Conservation (phyloP, 2,888 invertebrate species). For the Antheraea yamamai region DNA sequence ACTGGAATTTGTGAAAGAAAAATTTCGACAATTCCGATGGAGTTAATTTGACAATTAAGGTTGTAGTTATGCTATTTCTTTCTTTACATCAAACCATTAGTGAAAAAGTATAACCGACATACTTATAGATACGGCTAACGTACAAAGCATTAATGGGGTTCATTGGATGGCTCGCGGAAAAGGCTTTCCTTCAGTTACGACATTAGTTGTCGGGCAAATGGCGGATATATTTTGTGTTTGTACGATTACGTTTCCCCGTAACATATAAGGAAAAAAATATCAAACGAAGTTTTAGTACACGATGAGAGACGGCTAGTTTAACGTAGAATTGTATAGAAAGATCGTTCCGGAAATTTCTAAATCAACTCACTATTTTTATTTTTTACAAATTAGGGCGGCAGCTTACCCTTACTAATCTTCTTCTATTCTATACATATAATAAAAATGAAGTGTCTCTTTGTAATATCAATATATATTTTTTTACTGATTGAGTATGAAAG, state of each 20-base stretch:
- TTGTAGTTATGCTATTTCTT: background rate
- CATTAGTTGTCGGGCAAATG: conserved; percentile 40
- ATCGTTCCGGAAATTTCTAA: no score
- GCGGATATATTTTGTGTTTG: conserved; percentile 37
- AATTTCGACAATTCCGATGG: no score
- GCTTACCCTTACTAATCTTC: no score
- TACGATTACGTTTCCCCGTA: conserved; percentile 31
- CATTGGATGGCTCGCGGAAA: conserved; percentile 42
- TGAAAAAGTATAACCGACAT: background rate
- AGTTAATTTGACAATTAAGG: no score
- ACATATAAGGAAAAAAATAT: conserved; percentile 24
- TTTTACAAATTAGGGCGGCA: no score
- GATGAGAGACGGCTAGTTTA: background rate
- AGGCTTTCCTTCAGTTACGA: conserved; percentile 49
- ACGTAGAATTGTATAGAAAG: background rate
- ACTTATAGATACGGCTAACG: conserved; percentile 32
- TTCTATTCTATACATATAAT: no score
- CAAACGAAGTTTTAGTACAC: conserved; percentile 9
- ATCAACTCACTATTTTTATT: no score
- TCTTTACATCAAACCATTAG: background rate
- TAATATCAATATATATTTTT: no score
- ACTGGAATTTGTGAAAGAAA: no score
- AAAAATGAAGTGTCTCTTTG: no score
- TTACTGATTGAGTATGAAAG: no score
- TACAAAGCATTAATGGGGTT: conserved; percentile 39